A percentile compares a stretch with the other conserved stretches of the same genome.
Conservation (phyloP, 2,113 vertebrate genomes). For the Aptenodytes patagonicus region DNA sequence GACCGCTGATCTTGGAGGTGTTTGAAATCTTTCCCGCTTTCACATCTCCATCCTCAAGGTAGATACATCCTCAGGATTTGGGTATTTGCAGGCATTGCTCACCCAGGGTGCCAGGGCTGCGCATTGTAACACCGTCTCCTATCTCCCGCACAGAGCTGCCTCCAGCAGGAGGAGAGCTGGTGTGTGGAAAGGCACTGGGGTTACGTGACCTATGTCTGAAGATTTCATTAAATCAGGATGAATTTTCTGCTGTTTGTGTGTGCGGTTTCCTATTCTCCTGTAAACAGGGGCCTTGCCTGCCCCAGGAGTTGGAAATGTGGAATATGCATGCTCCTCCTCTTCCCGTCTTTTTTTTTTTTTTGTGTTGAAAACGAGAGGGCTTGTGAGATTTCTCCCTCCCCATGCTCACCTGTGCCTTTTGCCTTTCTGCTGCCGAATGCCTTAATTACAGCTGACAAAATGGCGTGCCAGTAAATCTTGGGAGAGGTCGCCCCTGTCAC, state of each 20-base stretch:
- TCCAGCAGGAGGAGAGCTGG: background rate
- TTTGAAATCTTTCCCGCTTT: background rate
- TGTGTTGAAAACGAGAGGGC: background rate
- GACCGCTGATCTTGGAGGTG: background rate
- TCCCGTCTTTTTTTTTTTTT: accelerated
- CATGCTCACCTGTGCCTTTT: background rate
- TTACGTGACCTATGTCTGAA: background rate
- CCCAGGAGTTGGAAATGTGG: background rate
- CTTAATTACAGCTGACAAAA: background rate
- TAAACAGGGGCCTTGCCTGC: background rate
- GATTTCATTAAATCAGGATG: background rate
- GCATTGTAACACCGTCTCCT: background rate
- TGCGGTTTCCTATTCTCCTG: background rate
- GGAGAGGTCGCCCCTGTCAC: background rate
- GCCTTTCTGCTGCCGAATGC: background rate
- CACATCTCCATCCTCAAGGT: background rate
- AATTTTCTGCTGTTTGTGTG: background rate
- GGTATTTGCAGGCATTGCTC: background rate
- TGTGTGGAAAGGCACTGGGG: accelerated
- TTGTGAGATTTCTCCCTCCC: background rate
- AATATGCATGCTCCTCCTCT: background rate
- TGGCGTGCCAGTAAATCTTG: background rate
- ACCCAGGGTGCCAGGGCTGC: background rate
- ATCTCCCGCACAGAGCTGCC: background rate
- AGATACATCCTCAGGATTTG: background rate